Evolutionary conservation across 2,113 vertebrate genomes (phyloP).

Genomic region (Felis catus): DNA sequence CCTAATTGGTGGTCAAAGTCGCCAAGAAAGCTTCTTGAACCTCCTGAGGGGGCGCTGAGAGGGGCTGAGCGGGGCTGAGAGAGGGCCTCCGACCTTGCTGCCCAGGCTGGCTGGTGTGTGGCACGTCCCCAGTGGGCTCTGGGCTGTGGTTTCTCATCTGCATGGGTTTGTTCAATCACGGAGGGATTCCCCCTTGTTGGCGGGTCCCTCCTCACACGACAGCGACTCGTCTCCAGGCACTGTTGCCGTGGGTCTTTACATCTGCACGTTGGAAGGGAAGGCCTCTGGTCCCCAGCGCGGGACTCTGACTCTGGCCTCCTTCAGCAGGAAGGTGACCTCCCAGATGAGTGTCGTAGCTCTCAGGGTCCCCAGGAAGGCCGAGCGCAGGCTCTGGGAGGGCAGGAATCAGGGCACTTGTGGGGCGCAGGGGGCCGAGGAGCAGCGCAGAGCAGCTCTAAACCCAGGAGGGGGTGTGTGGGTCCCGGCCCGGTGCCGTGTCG

Average conservation of each 20-base stretch:
- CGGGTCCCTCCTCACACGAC: accelerated
- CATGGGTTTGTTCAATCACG: accelerated
- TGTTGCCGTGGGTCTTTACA: neutral
- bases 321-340: neutral
- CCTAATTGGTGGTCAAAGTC: too few relatives aligned
- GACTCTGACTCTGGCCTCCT: neutral
- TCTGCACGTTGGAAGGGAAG: neutral
- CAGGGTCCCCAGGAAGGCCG: accelerated
- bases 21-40: neutral
- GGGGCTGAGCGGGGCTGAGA: accelerated
- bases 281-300: too few relatives aligned
- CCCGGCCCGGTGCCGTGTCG: accelerated
- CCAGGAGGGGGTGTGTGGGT: accelerated
- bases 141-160: neutral
- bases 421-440: neutral
- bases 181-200: accelerated
- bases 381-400: neutral
- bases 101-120: neutral
- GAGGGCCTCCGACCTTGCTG: accelerated
- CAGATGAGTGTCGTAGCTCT: accelerated
- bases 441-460: too few relatives aligned
- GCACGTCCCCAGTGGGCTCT: accelerated
- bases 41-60: neutral
- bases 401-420: neutral
- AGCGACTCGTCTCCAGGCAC: accelerated